These are phyloP conservation scores for Ptilodon capucinus DNA, from an alignment of 2,888 invertebrate genomes.

Conservation along the genomic window DNA sequence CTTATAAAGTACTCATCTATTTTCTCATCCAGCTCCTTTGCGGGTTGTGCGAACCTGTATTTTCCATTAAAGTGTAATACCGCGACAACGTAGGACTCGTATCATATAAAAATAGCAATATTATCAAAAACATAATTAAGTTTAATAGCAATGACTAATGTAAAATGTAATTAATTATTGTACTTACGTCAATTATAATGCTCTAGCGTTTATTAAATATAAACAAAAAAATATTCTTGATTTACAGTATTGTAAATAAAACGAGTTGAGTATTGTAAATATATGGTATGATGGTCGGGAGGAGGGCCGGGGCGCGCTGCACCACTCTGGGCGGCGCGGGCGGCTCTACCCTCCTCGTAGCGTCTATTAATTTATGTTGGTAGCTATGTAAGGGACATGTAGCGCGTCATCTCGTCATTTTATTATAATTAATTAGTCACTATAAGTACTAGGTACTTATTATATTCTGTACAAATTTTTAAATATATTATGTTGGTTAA, in stretches of 20 bases:
- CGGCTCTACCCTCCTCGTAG: conserved; percentile 10
- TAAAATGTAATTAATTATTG: conserved; percentile 17
- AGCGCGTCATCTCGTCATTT: conserved; percentile 57
- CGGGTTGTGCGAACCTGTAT: not conserved
- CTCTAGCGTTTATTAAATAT: conserved; percentile 5
- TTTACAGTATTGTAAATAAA: conserved; percentile 49
- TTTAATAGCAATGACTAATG: not conserved
- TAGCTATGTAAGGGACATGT: conserved; percentile 33
- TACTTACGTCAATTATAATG: conserved; percentile 23
- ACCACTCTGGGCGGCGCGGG: not conserved
- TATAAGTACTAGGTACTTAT: conserved; percentile 68
- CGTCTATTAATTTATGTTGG: conserved; percentile 41
- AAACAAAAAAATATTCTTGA: conserved; percentile 13
- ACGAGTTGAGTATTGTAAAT: conserved; percentile 36
- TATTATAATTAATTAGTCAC: conserved; percentile 41
- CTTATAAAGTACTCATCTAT: no score
- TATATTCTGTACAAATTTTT: conserved; percentile 74
- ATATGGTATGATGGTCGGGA: conserved; percentile 19
- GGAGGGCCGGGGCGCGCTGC: not conserved
- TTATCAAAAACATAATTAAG: conserved; percentile 15
- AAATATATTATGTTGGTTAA: conserved; percentile 75
- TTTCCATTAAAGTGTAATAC: conserved; percentile 1
- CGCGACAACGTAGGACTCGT: not conserved
- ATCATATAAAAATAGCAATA: conserved; percentile 8
- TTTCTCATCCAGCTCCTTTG: no score